phyloP scores from a whole-genome alignment of 2,113 vertebrate genomes.

The Ascaphus truei region DNA sequence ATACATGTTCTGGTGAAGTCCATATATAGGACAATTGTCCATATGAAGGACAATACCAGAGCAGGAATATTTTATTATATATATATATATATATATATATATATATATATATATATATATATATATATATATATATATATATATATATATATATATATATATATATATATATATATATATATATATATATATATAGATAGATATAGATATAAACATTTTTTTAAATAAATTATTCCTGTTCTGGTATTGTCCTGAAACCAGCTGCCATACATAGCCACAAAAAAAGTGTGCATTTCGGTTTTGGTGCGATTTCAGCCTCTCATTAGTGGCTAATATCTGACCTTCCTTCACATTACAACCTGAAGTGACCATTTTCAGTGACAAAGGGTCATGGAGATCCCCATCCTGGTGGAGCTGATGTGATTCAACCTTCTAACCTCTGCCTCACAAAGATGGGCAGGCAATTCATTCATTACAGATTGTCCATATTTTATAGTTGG shows the following conservation, averaged over 20 bases:
- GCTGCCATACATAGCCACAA: background rate
- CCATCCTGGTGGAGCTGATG: constrained; percentile 57
- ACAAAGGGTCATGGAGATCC: constrained; percentile 66
- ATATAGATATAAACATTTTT: too few species aligned
- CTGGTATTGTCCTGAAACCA: background rate
- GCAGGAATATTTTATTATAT: too few species aligned
- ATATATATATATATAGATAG: too few species aligned
- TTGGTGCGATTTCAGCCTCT: constrained; percentile 40
- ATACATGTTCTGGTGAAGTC: too few species aligned
- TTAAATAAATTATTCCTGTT: background rate
- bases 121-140: too few species aligned
- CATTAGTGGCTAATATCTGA: constrained; percentile 60
- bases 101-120: too few species aligned
- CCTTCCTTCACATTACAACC: constrained; percentile 66
- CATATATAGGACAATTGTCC: too few species aligned
- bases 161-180: too few species aligned
- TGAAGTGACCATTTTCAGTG: constrained; percentile 64
- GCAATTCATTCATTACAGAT: constrained; percentile 78
- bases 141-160: too few species aligned
- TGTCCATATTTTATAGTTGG: constrained; percentile 91
- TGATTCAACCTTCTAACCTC: constrained; percentile 66
- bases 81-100: too few species aligned
- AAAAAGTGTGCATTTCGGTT: background rate
- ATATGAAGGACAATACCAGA: too few species aligned
- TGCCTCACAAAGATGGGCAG: constrained; percentile 64